A percentile compares a stretch with the other conserved stretches of the same genome.
These are phyloP conservation scores for Lepidostoma basale DNA, from an alignment of 1,140 invertebrate species.

Conservation along the genomic window DNA sequence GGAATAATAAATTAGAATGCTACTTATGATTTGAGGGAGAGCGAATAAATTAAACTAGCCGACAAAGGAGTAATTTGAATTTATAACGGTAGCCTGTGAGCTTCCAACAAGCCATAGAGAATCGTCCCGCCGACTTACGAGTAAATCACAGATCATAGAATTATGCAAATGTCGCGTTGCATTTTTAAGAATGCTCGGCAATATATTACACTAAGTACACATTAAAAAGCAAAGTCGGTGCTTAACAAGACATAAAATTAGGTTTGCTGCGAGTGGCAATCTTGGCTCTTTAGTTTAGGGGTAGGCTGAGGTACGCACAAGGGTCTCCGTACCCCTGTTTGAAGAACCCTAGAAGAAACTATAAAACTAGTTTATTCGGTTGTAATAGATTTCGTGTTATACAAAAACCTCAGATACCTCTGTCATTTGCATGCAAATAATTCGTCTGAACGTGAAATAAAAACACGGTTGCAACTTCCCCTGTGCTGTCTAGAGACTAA, in stretches of 20 bases:
- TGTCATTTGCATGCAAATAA: constrained; percentile 29
- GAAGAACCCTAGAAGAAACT: constrained; percentile 10
- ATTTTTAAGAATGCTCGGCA: constrained; percentile 8
- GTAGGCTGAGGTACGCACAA: not conserved
- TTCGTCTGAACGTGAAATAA: not conserved
- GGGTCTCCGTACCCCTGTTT: not conserved
- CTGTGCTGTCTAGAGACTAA: not conserved
- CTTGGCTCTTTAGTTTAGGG: constrained; percentile 3
- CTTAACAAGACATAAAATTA: constrained; percentile 45
- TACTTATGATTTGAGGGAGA: constrained; percentile 3
- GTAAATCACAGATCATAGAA: constrained; percentile 14
- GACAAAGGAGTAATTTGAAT: constrained; percentile 6
- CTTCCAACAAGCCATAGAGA: constrained; percentile 10
- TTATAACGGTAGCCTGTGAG: constrained; percentile 10
- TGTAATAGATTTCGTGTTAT: constrained; percentile 33
- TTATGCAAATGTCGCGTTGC: constrained; percentile 5
- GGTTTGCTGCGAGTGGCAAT: constrained; percentile 22
- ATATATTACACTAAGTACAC: constrained; percentile 24
- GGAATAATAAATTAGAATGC: not conserved
- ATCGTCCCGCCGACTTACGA: not conserved
- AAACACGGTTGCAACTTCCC: not conserved
- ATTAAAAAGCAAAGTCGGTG: constrained; percentile 22
- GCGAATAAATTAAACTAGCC: constrained; percentile 2
- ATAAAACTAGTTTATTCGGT: constrained; percentile 38
- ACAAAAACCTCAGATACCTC: constrained; percentile 23